Base-by-base conservation (phyloP, 92 coral and sea anemone genomes). In the Hydrozoanthus gracilis region DNA sequence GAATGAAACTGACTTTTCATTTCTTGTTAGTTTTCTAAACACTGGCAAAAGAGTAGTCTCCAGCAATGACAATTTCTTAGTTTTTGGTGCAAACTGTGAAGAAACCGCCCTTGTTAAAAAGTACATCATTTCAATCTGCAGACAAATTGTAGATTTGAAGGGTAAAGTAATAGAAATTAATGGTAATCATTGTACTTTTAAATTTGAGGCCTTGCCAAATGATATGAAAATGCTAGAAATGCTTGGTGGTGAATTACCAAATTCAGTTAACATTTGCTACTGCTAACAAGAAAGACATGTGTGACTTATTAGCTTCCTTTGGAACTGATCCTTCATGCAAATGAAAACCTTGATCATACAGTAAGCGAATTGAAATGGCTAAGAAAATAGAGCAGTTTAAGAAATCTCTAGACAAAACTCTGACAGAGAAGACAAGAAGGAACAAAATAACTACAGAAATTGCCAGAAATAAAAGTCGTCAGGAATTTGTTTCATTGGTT, bases 51-150 rank as follows among this genome's bases (percentile, higher is more conserved):
- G 79, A 60, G 92, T 89, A 3, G 89, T 86, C 14, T 88, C 79
- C 3, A 91, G 91, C 74, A 45, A 88, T 78, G 89, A 91, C 20
- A 91, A 91, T 73, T 91, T 88, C 46, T 18, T 71, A 3, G 51
- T 90, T 78, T 92, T 92, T 84, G 95, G 95, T 54, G 93, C 93
- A 67, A 92, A 92, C 87, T 92, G 93, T 82, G 88, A 90, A 83
- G 95, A 93, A 83, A 89, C 72, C 35, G 86, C 90, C 47, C 86
- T 83, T 64, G 64, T 47, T 44, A 85, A 90, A 84, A 92, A 82
- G 44, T 92, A 78, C 88, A 93, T 86, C 17, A 84, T 83, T 83
- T 90, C 84, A 50, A 61, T 92, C 78, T 71, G 87, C 52, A 76
- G 79, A n/a, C 91, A 92, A 56, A 14, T 92, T 12, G 78, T 72